Evolutionary conservation across 2,888 invertebrate species (phyloP).

Genomic region (Folsomia candida): DNA sequence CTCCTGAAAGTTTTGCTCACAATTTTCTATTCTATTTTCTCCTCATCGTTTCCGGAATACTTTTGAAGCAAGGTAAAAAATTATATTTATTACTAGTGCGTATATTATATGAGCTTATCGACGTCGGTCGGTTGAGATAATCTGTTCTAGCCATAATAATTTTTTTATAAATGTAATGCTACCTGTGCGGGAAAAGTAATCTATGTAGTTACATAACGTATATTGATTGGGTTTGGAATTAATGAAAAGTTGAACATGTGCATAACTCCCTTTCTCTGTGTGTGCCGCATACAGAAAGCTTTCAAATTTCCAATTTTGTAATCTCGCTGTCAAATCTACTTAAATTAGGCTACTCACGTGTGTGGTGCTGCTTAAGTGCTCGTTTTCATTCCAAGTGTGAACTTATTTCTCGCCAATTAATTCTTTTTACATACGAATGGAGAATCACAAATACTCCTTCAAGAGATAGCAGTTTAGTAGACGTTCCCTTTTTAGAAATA

Average conservation of each 20-base stretch:
- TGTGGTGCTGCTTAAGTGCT: too few relatives aligned
- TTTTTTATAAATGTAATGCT: too few relatives aligned
- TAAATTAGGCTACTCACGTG: not conserved
- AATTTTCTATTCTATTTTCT: constrained; percentile 51
- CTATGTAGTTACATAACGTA: too few relatives aligned
- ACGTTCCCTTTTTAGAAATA: too few relatives aligned
- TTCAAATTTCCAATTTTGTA: not conserved
- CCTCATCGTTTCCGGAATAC: constrained; percentile 51
- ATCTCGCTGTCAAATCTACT: not conserved
- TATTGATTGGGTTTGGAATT: too few relatives aligned
- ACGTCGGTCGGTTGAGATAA: too few relatives aligned
- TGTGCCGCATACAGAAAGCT: not conserved
- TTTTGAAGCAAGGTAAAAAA: constrained; percentile 51
- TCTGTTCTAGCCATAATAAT: too few relatives aligned
- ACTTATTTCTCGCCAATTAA: not conserved
- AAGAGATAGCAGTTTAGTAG: too few relatives aligned
- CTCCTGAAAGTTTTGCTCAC: constrained; percentile 50
- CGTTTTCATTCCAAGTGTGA: not conserved
- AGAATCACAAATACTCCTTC: too few relatives aligned
- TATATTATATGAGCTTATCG: too few relatives aligned
- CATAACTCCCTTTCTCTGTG: not conserved
- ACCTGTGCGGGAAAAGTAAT: too few relatives aligned
- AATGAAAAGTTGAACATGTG: not conserved
- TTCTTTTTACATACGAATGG: not conserved
- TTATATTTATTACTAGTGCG: too few relatives aligned